Evolutionary conservation across 2,888 invertebrate species (phyloP), one percentile per base, ranked within the genome.

Genomic region (Amiota mariae): DNA sequence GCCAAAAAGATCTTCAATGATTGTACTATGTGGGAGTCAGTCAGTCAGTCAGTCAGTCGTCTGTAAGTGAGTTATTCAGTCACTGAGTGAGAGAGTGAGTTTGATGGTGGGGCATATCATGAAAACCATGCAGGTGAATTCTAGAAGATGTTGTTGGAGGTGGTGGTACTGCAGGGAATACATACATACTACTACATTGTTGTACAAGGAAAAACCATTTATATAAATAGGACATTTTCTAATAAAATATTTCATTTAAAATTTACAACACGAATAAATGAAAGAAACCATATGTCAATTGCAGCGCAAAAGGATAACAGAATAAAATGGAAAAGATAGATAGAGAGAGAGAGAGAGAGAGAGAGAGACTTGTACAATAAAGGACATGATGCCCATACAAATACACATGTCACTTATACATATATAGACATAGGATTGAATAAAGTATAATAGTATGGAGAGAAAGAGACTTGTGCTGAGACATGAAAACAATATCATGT

Each of bases 201-300:
- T 24, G 57, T 12, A 70, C 57, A 73, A 74, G 78, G 78, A 82
- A 80, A 81, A 72, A 76, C 75, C 74, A 75, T 71, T 71, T 71
- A 71, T 71, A 56, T 59, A 79, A 82, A 82, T 81, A 77, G 78
- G 74, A 82, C 77, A 81, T 70, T 73, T 79, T 77, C 81, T 77
- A 85, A 86, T 83, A 84, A 86, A 82, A 85, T 85, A 84, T 84
- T 82, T 86, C 82, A 85, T 86, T 84, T 77, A 73, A 78, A 82
- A 85, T 86, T 82, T 84, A 85, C 77, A 84, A 77, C 79, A 77
- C 61, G 63, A 75, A 67, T 61, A 82, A 79, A 77, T 80, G 79
- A 77, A 85, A 84, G 81, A 86, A 86, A 84, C 84, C 84, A 86
- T 86, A 86, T 86, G 84, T 86, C 84, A 84, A 84, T 85, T 86